Base-by-base conservation (phyloP, 2,888 invertebrate genomes). In the Meiosimyza decipiens region DNA sequence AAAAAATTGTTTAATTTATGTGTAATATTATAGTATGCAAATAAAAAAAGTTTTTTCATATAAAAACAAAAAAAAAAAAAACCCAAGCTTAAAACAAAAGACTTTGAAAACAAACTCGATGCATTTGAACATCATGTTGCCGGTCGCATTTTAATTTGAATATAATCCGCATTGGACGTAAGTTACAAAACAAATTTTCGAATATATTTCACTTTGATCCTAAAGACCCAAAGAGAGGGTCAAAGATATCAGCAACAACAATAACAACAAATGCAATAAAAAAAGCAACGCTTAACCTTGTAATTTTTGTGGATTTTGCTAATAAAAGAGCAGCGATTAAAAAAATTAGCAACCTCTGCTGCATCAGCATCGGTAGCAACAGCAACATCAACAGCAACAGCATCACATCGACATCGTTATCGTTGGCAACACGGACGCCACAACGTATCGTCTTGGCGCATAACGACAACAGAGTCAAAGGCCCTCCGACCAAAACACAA, bases 321-420 rank as follows among this genome's bases (percentile, higher is more conserved):
- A 76, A 76, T 73, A 76, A 77, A 73, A 73, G 59, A 65, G 75
- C 59, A 72, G 74, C 71, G 72, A 76, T 68, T 73, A 75, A 73
- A 57, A 73, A 74, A 76, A 74, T 74, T 76, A 74, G 75, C 71
- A 74, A 74, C 71, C 74, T 77, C 40, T 73, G 69, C 75, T 73
- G 72, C 75, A 73, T 54, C 71, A 71, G 15, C 60, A 73, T n/a
- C n/a, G n/a, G n/a, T n/a, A n/a, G n/a, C n/a, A n/a, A n/a, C n/a
- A n/a, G n/a, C n/a, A n/a, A n/a, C 75, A 73, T 54, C 71, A 71
- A 15, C 60, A 57, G 57, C 67, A 72, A 49, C 50, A 65, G 51
- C 13, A 62, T 57, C 71, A 40, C 11, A 22, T 22, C 64, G 51
- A 33, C 15, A 22, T 18, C 18, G 40, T n/a, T 9, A 40, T 40